These are phyloP conservation scores for Poecilia picta DNA, from an alignment of 2,797 vertebrate species.

Conservation along the genomic window DNA sequence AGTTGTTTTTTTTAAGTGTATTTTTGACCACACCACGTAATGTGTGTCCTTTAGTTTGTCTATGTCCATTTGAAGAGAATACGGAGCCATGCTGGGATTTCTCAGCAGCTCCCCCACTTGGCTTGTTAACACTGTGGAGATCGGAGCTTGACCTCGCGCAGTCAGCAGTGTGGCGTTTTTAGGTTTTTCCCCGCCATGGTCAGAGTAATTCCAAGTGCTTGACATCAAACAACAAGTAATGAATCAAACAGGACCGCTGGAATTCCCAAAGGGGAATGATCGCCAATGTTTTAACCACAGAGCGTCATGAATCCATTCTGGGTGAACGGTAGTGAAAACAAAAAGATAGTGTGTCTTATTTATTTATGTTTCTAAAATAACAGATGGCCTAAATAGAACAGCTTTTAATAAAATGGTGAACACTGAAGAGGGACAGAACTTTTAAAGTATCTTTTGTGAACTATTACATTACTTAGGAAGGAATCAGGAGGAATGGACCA, in stretches of 20 bases:
- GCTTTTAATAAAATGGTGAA: not conserved
- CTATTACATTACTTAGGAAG: not conserved
- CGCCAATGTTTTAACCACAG: not conserved
- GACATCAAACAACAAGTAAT: not conserved
- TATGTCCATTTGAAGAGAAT: conserved; percentile 7
- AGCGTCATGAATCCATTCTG: not conserved
- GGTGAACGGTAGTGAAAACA: not conserved
- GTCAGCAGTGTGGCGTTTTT: not conserved
- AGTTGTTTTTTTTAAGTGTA: not conserved
- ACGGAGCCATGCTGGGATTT: not conserved
- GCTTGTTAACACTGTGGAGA: not conserved
- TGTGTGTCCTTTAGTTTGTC: not conserved
- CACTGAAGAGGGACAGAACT: not conserved
- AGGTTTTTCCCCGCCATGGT: not conserved
- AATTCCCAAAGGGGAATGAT: not conserved
- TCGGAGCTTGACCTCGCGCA: not conserved
- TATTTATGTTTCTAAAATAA: not conserved
- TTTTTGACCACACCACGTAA: not conserved
- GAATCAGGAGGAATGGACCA: not conserved
- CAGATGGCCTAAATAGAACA: not conserved
- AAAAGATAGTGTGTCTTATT: not conserved
- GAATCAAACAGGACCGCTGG: not conserved
- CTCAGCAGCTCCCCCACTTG: not conserved
- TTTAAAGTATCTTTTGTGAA: not conserved
- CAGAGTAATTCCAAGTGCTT: not conserved